Base-by-base conservation (phyloP, 2,797 vertebrate species). In the Peromyscus melanophrys region DNA sequence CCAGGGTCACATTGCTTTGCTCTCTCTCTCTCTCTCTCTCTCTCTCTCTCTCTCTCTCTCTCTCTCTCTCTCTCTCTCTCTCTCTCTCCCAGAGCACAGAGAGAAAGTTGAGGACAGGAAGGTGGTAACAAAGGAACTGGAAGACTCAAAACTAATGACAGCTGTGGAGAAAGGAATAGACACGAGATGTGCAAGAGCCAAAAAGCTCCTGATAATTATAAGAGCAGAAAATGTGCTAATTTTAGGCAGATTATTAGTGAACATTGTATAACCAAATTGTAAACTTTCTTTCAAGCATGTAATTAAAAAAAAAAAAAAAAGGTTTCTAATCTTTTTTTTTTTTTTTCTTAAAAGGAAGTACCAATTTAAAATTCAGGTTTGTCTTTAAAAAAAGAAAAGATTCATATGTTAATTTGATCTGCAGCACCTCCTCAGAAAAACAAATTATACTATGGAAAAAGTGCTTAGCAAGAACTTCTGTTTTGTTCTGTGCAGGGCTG, bases 211-310 rank as follows among this genome's bases (percentile, higher is more conserved):
- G 63, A 57, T 89, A 77, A 96, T 96, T 69, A 82, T 37, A 40
- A 95, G 59, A 92, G 86, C 9, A 89, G 69, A 96, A 97, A 96
- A 90, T n/a, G 27, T 85, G 91, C 88, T 92, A 92, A 96, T 87
- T 96, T 96, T 97, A 95, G 69, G 85, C 81, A 96, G 96, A 95
- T 94, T 77, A 86, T 92, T 92, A 95, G 85, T 96, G 65, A 96
- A 94, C 96, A 94, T 92, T 90, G 19, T 95, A 76, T 55, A 90
- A 87, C 71, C 21, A 43, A 71, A 86, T 90, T 95, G 82, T 92
- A 94, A 94, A 95, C 75, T 91, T 84, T 93, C 88, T 96, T 97
- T 93, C 90, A 96, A 92, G 80, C 75, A 93, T 85, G 75, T 89
- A 95, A 97, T 94, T 21, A 52, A 65, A 84, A 84, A 49, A 43